Evolutionary conservation across 23 tunicate species (phyloP).

Genomic region (Phallusia fumigata): DNA sequence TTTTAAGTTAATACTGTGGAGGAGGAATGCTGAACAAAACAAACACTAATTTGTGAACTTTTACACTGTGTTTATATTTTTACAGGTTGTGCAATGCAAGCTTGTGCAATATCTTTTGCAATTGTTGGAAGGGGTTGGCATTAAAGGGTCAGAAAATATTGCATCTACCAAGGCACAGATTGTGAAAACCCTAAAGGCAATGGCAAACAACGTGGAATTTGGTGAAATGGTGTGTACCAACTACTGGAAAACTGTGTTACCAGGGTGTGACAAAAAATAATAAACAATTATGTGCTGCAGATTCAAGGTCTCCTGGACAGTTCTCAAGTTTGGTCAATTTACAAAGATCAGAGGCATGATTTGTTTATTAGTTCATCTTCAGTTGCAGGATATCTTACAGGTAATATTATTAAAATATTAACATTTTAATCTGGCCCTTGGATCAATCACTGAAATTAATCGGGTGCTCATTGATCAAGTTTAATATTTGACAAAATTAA

Average conservation of each 20-base stretch:
- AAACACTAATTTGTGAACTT: neutral
- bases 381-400: conserved; percentile 94
- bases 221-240: conserved; percentile 73
- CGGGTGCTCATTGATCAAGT: no score
- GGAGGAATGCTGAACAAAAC: no score
- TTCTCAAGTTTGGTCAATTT: conserved; percentile 87
- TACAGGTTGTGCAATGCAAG: conserved; percentile 69
- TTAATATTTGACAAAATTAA: no score
- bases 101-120: conserved; percentile 62
- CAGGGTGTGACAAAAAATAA: neutral
- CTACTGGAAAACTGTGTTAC: neutral
- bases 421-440: no score
- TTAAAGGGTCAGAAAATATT: conserved; percentile 55
- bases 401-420: no score
- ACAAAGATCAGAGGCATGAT: conserved; percentile 96
- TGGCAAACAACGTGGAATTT: conserved; percentile 76
- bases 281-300: conserved; percentile 21
- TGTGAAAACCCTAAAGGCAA: conserved; percentile 92
- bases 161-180: conserved; percentile 93
- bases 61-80: neutral
- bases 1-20: no score
- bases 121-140: conserved; percentile 47
- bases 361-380: conserved; percentile 79
- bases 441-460: no score
- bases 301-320: conserved; percentile 62